Evolutionary conservation across 2,113 vertebrate species (phyloP).

Genomic region (Oncorhynchus keta): DNA sequence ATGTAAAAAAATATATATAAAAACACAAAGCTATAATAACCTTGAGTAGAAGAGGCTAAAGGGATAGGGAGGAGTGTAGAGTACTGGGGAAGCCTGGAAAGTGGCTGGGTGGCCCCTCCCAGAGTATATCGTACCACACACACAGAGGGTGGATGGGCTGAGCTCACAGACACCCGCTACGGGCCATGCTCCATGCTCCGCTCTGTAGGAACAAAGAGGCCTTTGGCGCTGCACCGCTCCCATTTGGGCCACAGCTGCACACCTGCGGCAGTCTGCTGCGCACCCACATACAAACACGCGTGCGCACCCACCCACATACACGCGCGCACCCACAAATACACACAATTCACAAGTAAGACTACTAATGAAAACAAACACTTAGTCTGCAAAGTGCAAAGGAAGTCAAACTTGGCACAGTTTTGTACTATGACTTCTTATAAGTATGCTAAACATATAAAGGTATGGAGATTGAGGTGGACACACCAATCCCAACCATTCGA

Average conservation of each 20-base stretch:
- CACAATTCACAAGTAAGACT: neutral
- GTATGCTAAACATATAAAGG: neutral
- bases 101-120: neutral
- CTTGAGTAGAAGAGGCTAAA: too few relatives aligned
- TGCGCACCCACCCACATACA: too few relatives aligned
- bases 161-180: conserved; percentile 7
- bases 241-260: conserved; percentile 4
- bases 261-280: neutral
- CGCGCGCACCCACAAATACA: neutral
- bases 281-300: too few relatives aligned
- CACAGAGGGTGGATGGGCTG: neutral
- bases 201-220: neutral
- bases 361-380: too few relatives aligned
- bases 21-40: too few relatives aligned
- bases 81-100: neutral
- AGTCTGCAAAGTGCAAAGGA: too few relatives aligned
- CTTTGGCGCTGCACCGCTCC: conserved; percentile 6
- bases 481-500: neutral
- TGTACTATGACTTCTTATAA: neutral
- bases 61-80: too few relatives aligned
- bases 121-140: neutral
- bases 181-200: neutral
- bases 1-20: too few relatives aligned
- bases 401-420: neutral
- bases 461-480: too few relatives aligned